These are phyloP conservation scores for Rousettus madagascariensis DNA, from an alignment of 2,797 vertebrate genomes.

Conservation along the genomic window DNA sequence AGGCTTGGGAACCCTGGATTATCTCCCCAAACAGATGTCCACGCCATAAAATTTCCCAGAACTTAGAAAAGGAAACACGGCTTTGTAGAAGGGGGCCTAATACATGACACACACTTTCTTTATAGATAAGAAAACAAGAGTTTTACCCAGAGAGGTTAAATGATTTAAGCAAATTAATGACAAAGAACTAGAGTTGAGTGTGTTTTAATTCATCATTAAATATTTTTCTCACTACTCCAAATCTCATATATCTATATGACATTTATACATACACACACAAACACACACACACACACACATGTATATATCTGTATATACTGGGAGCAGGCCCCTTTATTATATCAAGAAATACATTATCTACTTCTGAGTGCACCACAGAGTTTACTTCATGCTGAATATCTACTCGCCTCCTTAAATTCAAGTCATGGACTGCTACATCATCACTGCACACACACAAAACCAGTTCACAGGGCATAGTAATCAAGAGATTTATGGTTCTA, in stretches of 20 bases:
- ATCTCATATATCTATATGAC: background rate
- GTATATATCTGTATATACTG: background rate
- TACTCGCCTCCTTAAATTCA: background rate
- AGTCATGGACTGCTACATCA: background rate
- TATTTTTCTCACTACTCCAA: conserved; percentile 29
- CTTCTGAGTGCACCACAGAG: background rate
- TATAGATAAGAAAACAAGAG: background rate
- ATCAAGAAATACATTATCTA: background rate
- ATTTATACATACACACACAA: background rate
- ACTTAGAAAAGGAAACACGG: background rate
- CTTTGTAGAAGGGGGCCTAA: background rate
- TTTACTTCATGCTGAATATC: background rate
- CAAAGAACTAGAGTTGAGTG: conserved; percentile 1
- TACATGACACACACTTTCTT: background rate
- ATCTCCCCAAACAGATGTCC: background rate
- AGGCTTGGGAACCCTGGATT: background rate
- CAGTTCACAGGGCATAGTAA: background rate
- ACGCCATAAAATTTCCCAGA: background rate
- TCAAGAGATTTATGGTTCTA: background rate
- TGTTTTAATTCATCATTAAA: background rate
- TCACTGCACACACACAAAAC: background rate
- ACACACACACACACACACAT: background rate
- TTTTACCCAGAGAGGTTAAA: background rate
- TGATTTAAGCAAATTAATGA: background rate
- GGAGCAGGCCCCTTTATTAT: background rate